Percentiles rank a stretch among this genome's conserved stretches.
Evolutionary conservation across 2,797 vertebrate genomes (phyloP).

Genomic region (Crypturellus tataupa): DNA sequence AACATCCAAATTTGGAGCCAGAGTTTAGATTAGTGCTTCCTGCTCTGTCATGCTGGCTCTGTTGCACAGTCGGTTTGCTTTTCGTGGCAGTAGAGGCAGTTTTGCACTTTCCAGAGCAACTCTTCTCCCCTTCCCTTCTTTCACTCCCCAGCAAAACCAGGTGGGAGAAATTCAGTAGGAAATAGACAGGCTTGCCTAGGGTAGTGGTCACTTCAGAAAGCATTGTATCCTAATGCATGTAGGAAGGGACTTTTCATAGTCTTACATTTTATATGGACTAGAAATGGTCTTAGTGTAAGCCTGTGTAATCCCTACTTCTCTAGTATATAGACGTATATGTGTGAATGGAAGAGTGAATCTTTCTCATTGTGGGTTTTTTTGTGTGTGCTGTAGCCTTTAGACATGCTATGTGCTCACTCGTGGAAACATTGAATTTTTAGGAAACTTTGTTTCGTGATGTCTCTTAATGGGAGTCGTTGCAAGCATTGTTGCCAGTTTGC

Average conservation of each 20-base stretch:
- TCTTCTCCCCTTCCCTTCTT: not conserved
- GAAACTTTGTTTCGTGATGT: not conserved
- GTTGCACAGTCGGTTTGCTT: not conserved
- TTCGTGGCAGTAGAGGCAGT: not conserved
- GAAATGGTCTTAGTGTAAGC: not conserved
- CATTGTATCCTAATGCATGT: not conserved
- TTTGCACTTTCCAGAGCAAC: not conserved
- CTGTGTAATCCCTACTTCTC: no score
- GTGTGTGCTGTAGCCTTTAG: not conserved
- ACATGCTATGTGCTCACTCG: accelerated
- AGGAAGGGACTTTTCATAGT: not conserved
- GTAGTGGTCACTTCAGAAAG: not conserved
- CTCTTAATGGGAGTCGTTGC: not conserved
- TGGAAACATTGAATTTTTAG: not conserved
- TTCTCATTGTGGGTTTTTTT: not conserved
- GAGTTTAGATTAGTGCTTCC: slow-evolving; percentile 28
- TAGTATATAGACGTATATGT: not conserved
- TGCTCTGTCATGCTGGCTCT: slow-evolving; percentile 31
- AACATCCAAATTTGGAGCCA: slow-evolving; percentile 53
- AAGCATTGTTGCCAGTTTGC: not conserved
- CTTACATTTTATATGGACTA: not conserved
- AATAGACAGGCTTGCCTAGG: not conserved
- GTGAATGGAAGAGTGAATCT: not conserved
- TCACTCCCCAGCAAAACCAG: not conserved
- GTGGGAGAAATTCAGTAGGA: not conserved